Conservation (phyloP, 2,888 invertebrate species). For the Xestobium rufovillosum region DNA sequence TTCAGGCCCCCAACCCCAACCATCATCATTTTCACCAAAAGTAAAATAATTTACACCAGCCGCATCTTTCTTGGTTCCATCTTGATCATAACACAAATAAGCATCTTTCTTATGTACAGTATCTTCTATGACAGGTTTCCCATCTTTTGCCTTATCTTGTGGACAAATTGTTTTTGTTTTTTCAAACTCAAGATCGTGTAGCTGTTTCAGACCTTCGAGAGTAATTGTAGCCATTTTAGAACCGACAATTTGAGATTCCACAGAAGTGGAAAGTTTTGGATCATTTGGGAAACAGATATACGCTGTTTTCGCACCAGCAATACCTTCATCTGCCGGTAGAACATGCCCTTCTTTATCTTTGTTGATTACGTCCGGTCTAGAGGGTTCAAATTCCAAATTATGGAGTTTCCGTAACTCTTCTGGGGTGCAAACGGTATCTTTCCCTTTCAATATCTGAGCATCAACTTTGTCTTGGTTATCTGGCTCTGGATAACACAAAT, state of each 20-base stretch:
- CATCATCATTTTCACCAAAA: constrained; percentile 46
- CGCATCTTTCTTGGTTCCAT: constrained; percentile 15
- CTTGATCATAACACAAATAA: constrained; percentile 34
- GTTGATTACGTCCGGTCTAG: constrained; percentile 14
- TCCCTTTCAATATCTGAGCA: constrained; percentile 24
- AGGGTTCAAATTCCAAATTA: constrained; percentile 19
- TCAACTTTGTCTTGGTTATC: constrained; percentile 19
- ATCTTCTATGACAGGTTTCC: constrained; percentile 27
- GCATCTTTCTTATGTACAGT: constrained; percentile 29
- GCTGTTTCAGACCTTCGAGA: constrained; percentile 12
- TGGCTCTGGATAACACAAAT: constrained; percentile 31
- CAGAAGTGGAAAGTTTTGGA: background rate
- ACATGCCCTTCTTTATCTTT: constrained; percentile 8
- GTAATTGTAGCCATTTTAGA: constrained; percentile 15
- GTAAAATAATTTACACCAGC: constrained; percentile 14
- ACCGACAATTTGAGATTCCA: constrained; percentile 20
- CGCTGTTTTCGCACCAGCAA: constrained; percentile 49
- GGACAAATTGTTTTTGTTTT: constrained; percentile 8
- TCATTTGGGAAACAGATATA: constrained; percentile 41
- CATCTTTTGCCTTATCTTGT: constrained; percentile 12
- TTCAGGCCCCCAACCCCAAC: constrained; percentile 55
- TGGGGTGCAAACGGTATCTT: background rate
- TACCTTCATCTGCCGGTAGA: constrained; percentile 37
- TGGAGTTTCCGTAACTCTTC: constrained; percentile 18
- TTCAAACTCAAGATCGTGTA: constrained; percentile 20